phyloP scores from a whole-genome alignment of 1,140 invertebrate genomes.

The Anastrepha obliqua region DNA sequence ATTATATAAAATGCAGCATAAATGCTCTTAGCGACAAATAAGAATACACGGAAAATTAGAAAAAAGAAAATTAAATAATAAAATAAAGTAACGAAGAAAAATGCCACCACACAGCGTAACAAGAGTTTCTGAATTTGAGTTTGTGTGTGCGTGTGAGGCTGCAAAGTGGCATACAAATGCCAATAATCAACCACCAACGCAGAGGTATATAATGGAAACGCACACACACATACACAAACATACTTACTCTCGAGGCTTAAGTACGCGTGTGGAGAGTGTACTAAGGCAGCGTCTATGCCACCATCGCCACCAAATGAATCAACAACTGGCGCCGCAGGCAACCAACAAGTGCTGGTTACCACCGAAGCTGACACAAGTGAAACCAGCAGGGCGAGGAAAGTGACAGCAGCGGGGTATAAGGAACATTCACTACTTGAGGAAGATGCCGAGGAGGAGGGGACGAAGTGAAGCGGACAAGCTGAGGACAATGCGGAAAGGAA shows the following conservation, averaged over 20 bases:
- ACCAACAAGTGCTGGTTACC: slow-evolving; percentile 45
- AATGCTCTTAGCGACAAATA: not conserved
- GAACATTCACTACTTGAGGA: not conserved
- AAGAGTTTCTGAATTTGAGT: not conserved
- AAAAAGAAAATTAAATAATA: slow-evolving; percentile 27
- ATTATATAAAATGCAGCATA: not conserved
- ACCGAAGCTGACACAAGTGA: not conserved
- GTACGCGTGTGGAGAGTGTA: not conserved
- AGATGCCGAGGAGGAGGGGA: too few relatives aligned
- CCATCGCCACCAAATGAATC: slow-evolving; percentile 38
- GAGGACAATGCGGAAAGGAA: not conserved
- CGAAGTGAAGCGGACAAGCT: not conserved
- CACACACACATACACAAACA: not conserved
- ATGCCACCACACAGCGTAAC: not conserved
- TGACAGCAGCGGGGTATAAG: not conserved
- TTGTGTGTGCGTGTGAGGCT: not conserved
- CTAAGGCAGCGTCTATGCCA: not conserved
- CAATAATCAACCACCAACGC: slow-evolving; percentile 46
- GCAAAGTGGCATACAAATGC: slow-evolving; percentile 35
- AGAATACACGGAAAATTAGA: not conserved
- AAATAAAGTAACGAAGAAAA: slow-evolving; percentile 26
- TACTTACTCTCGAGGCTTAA: not conserved
- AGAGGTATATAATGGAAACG: not conserved
- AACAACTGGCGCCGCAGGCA: slow-evolving; percentile 46
- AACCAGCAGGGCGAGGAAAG: not conserved